phyloP scores from a whole-genome alignment of 2,888 invertebrate genomes.

The Tiliacea citrago region DNA sequence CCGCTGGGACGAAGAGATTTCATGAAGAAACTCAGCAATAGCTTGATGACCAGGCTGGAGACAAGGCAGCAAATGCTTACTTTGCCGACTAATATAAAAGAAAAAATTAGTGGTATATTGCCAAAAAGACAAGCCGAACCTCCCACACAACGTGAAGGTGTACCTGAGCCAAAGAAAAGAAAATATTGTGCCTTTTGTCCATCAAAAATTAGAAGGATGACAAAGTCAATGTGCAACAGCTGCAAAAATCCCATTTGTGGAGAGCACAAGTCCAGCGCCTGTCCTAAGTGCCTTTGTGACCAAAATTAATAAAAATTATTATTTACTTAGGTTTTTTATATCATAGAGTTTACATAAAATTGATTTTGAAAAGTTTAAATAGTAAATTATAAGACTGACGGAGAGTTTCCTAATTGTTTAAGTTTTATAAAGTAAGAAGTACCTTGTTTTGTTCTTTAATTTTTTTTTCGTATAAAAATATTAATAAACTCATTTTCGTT shows the following conservation, averaged over 20 bases:
- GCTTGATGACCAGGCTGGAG: conserved; percentile 25
- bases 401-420: background rate
- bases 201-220: conserved; percentile 7
- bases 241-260: conserved; percentile 4
- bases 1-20: background rate
- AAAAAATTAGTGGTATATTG: conserved; percentile 1
- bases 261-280: conserved; percentile 9
- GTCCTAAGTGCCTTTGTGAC: conserved; percentile 6
- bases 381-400: conserved; percentile 9
- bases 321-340: background rate
- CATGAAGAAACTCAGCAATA: conserved; percentile 8
- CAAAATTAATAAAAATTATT: conserved; percentile 1
- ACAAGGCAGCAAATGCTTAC: conserved; percentile 22
- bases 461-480: conserved; percentile 14
- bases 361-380: background rate
- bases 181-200: background rate
- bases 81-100: background rate
- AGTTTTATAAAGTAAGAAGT: background rate
- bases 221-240: conserved; percentile 2
- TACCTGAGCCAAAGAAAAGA: background rate
- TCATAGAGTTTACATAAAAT: background rate
- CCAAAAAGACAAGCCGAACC: background rate
- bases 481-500: conserved; percentile 6
- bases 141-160: background rate
- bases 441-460: conserved; percentile 1